A percentile compares a stretch with the other conserved stretches of the same genome.
These are phyloP conservation scores for Polyommatus icarus DNA, from an alignment of 2,888 invertebrate genomes.

Conservation along the genomic window DNA sequence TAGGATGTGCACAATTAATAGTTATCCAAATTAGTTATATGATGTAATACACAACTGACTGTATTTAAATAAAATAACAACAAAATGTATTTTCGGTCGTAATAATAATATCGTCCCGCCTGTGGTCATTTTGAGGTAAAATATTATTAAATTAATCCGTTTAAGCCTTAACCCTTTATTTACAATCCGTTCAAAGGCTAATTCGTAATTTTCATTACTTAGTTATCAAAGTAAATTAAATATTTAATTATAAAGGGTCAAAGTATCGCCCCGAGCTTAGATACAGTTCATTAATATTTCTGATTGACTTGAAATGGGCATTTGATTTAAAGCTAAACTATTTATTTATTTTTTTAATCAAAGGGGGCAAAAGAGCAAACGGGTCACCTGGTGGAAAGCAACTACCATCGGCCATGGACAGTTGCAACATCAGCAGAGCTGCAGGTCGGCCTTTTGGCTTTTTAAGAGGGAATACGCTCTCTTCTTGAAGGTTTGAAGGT, in stretches of 20 bases:
- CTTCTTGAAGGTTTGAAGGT: too few relatives aligned
- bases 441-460: too few relatives aligned
- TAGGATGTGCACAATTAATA: too few relatives aligned
- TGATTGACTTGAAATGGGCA: neutral
- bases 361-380: too few relatives aligned
- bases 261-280: neutral
- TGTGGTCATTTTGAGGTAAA: neutral
- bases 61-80: too few relatives aligned
- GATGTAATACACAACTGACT: too few relatives aligned
- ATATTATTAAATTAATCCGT: neutral
- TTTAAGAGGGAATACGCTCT: too few relatives aligned
- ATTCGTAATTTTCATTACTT: neutral
- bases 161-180: neutral
- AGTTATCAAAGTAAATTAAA: neutral
- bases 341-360: too few relatives aligned
- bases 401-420: too few relatives aligned
- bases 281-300: neutral
- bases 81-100: neutral
- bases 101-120: neutral
- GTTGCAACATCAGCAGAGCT: too few relatives aligned
- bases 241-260: constrained; percentile 8
- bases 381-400: too few relatives aligned
- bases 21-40: too few relatives aligned
- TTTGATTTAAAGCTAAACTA: neutral
- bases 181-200: neutral